Conservation (phyloP, 2,797 vertebrate genomes). For the Sarcophilus harrisii region DNA sequence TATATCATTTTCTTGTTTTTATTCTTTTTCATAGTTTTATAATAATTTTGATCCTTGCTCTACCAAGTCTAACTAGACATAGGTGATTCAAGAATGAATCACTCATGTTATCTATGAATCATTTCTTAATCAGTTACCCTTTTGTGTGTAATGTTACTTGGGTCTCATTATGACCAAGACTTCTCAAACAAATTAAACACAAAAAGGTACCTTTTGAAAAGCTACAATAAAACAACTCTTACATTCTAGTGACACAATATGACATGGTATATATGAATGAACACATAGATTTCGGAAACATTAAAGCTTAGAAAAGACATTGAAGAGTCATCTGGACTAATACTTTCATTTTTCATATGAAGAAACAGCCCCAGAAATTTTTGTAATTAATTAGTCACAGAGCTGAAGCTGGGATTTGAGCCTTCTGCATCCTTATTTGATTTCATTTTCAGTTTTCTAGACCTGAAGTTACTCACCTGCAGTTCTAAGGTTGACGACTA, state of each 20-base stretch:
- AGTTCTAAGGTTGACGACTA: not conserved
- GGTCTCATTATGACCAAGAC: not conserved
- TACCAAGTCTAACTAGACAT: not conserved
- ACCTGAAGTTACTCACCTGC: not conserved
- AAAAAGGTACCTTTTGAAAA: not conserved
- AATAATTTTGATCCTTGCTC: not conserved
- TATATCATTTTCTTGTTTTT: not conserved
- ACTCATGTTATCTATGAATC: not conserved
- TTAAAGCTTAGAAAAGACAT: not conserved
- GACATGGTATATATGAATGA: not conserved
- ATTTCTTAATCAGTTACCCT: not conserved
- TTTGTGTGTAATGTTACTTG: not conserved
- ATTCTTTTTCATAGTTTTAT: not conserved
- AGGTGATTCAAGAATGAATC: not conserved
- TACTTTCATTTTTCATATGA: not conserved
- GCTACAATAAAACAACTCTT: not conserved
- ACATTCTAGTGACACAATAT: not conserved
- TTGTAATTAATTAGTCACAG: not conserved
- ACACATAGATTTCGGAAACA: not conserved
- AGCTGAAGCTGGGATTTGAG: not conserved
- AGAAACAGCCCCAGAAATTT: not conserved
- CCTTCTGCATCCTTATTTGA: not conserved
- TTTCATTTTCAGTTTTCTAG: not conserved
- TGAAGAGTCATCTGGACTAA: not conserved
- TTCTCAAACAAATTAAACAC: not conserved